A percentile compares a stretch with the other conserved stretches of the same genome.
Conservation (phyloP, 2,113 vertebrate genomes). For the Sylvia atricapilla region DNA sequence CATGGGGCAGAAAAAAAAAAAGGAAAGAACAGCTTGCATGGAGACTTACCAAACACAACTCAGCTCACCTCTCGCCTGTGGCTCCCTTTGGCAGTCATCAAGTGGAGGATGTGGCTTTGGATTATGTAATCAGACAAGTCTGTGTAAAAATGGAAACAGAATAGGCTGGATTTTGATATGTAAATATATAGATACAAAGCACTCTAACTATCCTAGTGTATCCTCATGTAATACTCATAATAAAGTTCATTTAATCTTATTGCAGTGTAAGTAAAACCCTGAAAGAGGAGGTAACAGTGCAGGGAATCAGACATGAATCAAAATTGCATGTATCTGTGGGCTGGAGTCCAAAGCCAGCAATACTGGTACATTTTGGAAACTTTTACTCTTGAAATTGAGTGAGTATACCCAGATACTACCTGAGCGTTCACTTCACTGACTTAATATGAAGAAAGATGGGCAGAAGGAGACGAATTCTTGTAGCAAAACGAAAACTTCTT, state of each 20-base stretch:
- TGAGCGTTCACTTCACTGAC: background rate
- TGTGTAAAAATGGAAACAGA: constrained; percentile 3
- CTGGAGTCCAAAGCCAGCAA: background rate
- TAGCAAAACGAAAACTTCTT: background rate
- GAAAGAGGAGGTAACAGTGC: background rate
- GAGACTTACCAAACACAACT: background rate
- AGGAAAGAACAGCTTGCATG: background rate
- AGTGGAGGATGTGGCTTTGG: background rate
- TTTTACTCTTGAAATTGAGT: background rate
- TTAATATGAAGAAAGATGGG: background rate
- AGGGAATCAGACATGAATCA: background rate
- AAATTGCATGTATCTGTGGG: background rate
- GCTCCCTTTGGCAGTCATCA: rapidly evolving
- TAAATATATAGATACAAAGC: background rate
- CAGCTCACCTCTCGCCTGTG: background rate
- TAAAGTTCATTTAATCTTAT: background rate
- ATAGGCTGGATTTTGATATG: background rate
- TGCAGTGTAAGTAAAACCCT: background rate
- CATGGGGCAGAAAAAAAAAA: background rate
- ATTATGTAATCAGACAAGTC: background rate
- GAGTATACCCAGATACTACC: background rate
- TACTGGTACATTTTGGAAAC: background rate
- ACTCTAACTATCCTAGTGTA: background rate
- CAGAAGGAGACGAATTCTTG: background rate
- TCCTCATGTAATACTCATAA: background rate